Evolutionary conservation across 2,888 invertebrate species (phyloP).

Genomic region (Eristalis intricaria): DNA sequence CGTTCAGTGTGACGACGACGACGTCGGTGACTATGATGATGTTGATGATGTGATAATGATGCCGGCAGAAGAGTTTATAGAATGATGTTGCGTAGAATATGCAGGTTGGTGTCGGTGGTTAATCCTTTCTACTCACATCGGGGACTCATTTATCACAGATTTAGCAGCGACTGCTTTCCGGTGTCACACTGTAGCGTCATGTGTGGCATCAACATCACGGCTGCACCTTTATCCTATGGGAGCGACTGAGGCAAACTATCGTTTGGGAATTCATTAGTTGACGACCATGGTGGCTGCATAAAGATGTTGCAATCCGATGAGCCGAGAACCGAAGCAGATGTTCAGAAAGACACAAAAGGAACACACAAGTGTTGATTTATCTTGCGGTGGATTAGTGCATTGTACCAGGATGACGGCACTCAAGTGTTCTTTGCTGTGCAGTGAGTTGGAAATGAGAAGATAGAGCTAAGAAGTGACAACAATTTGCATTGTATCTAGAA

Average conservation of each 20-base stretch:
- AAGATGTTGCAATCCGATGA: slow-evolving; percentile 24
- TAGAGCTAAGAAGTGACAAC: slow-evolving; percentile 35
- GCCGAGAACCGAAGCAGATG: neutral
- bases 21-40: neutral
- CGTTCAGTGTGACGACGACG: slow-evolving; percentile 1
- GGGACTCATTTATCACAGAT: slow-evolving; percentile 51
- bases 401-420: neutral
- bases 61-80: neutral
- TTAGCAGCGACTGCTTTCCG: slow-evolving; percentile 46
- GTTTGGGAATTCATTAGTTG: slow-evolving; percentile 53
- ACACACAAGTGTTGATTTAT: slow-evolving; percentile 10
- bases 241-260: slow-evolving; percentile 18
- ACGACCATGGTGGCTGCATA: slow-evolving; percentile 21
- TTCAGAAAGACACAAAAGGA: neutral
- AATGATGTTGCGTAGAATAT: slow-evolving; percentile 6
- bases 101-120: slow-evolving; percentile 23
- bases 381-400: slow-evolving; percentile 24
- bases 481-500: slow-evolving; percentile 1
- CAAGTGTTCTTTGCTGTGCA: neutral
- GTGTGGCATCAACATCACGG: slow-evolving; percentile 1
- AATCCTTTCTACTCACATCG: slow-evolving; percentile 52
- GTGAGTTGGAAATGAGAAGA: slow-evolving; percentile 17
- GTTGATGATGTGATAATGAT: slow-evolving; percentile 10
- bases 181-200: slow-evolving; percentile 32
- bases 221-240: slow-evolving; percentile 6